A percentile compares a stretch with the other conserved stretches of the same genome.
phyloP scores from a whole-genome alignment of 2,797 vertebrate species.

The Loriculus beryllinus region DNA sequence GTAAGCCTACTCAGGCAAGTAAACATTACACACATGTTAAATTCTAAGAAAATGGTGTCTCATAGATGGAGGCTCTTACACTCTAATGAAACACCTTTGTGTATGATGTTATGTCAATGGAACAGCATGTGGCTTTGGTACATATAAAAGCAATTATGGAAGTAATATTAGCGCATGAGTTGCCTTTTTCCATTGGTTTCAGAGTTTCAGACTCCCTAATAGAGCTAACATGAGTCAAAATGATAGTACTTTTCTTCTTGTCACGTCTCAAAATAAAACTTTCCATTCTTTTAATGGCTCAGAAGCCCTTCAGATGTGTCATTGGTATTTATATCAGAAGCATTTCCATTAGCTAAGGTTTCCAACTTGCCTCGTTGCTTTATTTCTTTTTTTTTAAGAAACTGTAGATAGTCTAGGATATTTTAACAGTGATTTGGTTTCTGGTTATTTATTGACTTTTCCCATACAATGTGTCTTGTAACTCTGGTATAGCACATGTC shows the following conservation, averaged over 20 bases:
- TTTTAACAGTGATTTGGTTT: not conserved
- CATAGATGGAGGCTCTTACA: conserved; percentile 39
- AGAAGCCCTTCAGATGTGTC: not conserved
- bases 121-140: conserved; percentile 63
- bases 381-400: not conserved
- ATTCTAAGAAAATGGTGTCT: conserved; percentile 19
- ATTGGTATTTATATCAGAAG: not conserved
- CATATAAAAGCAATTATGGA: conserved; percentile 50
- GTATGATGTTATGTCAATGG: conserved; percentile 52
- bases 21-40: not conserved
- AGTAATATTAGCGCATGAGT: conserved; percentile 35
- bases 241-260: conserved; percentile 53
- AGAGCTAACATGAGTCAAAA: conserved; percentile 20
- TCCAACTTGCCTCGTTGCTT: not conserved
- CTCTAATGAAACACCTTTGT: conserved; percentile 67
- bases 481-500: not conserved
- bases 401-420: not conserved
- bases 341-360: conserved; percentile 10
- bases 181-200: conserved; percentile 37
- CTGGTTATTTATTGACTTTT: not conserved
- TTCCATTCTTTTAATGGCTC: conserved; percentile 18
- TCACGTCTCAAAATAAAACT: conserved; percentile 23
- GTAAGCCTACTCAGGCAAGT: not conserved
- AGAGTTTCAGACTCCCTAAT: not conserved
- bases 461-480: not conserved